A percentile compares a stretch with the other conserved stretches of the same genome.
Evolutionary conservation across 2,797 vertebrate species (phyloP).

Genomic region (Cyclopterus lumpus): DNA sequence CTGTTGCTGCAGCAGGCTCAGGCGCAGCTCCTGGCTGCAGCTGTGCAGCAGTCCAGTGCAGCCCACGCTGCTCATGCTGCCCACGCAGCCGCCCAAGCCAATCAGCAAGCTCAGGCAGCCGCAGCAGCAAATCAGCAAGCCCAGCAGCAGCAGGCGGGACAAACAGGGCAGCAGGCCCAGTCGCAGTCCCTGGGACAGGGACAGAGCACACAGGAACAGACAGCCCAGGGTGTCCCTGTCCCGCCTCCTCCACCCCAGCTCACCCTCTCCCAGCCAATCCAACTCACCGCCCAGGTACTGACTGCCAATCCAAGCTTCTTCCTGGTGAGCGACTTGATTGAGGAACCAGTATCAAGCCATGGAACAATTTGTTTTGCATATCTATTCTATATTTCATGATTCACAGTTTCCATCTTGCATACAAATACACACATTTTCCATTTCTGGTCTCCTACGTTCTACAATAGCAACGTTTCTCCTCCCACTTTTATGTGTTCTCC

Average conservation of each 20-base stretch:
- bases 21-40: conserved; percentile 91
- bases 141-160: conserved; percentile 78
- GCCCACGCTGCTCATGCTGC: conserved; percentile 86
- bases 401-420: conserved; percentile 51
- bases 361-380: conserved; percentile 20
- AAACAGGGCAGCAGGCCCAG: conserved; percentile 77
- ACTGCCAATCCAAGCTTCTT: conserved; percentile 45
- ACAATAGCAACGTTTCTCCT: conserved; percentile 29
- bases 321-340: conserved; percentile 43
- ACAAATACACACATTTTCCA: conserved; percentile 21
- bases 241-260: conserved; percentile 89
- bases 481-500: not conserved
- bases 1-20: conserved; percentile 92
- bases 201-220: conserved; percentile 86
- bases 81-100: conserved; percentile 82
- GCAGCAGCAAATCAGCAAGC: conserved; percentile 83
- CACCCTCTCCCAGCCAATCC: conserved; percentile 93
- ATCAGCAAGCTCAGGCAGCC: conserved; percentile 87
- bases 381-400: conserved; percentile 24
- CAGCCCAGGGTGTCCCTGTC: conserved; percentile 75
- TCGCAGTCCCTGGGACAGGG: conserved; percentile 81
- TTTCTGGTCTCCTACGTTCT: not conserved
- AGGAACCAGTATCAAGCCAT: conserved; percentile 32
- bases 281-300: conserved; percentile 94
- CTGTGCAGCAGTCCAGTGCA: conserved; percentile 89